Base-by-base conservation (phyloP, 2,797 vertebrate species). In the Sebastes wilsoni region DNA sequence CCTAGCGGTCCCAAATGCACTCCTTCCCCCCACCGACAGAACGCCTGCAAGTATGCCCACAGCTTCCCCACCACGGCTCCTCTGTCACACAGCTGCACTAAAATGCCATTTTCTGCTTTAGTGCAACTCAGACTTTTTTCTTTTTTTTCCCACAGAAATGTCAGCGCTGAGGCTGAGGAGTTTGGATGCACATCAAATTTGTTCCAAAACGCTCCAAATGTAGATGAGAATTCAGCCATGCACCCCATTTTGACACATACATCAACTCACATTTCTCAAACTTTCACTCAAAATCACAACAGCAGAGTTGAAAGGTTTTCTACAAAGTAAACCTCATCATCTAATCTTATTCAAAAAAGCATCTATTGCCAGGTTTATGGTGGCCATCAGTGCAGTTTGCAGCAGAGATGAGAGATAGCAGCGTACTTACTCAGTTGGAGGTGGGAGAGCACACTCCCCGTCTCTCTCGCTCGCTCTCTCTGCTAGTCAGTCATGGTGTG, bases 371-470 rank as follows among this genome's bases (percentile, higher is more conserved):
- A 56, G 20, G 16, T 72, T 78, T 34, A 46, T 11, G 11, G 34
- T 32, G 27, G 60, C 62, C 68, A 27, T 64, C 74, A 75, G n/a
- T 54, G 69, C 65, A 56, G 71, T 86, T 68, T 75, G 54, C 77
- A 82, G 72, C 14, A 46, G 75, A 69, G 75, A 79, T 66, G 2
- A 85, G 84, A 88, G 78, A 88, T 75, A 82, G 68, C 81, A 69
- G 84, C 4, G 58, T 95, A 96, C 96, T 96, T 88, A 96, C 96
- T 95, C 94, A 86, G 92, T 94, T 91, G 91, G 94, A 95, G 93
- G 94, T 92, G 81, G 93, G 93, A 93, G 92, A 95, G 90, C 82
- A 80, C 81, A 88, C 90, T 93, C 92, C 88, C 94, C 85, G 86
- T 85, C 84, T 90, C 89, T 85, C 83, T 86, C 5, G 70, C 83